Conservation (phyloP, 2,888 invertebrate genomes). For the Caenorhabditis becei region DNA sequence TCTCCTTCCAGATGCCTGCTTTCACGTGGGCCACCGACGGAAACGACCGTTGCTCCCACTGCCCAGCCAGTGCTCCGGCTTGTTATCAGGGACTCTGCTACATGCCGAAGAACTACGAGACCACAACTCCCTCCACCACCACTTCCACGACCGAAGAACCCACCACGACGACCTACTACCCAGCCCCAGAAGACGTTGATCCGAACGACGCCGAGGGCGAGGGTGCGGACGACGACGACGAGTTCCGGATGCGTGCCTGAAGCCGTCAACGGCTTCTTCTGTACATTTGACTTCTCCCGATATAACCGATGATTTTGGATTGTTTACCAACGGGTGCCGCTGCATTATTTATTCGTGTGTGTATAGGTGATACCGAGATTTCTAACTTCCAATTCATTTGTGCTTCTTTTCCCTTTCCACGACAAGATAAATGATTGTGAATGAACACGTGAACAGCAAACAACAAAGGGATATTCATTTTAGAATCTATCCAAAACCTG, state of each 20-base stretch:
- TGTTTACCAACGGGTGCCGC: slow-evolving; percentile 56
- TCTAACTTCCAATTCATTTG: slow-evolving; percentile 19
- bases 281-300: slow-evolving; percentile 36
- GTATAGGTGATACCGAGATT: slow-evolving; percentile 39
- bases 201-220: slow-evolving; percentile 42
- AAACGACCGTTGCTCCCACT: slow-evolving; percentile 76
- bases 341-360: slow-evolving; percentile 57
- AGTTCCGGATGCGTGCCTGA: slow-evolving; percentile 38
- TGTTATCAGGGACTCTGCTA: slow-evolving; percentile 81
- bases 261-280: slow-evolving; percentile 5
- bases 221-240: slow-evolving; percentile 32
- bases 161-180: slow-evolving; percentile 31
- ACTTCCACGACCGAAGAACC: slow-evolving; percentile 44
- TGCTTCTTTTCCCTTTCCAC: slow-evolving; percentile 6
- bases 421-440: slow-evolving; percentile 26
- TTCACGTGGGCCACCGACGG: slow-evolving; percentile 80
- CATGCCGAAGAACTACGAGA: slow-evolving; percentile 71
- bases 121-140: slow-evolving; percentile 41
- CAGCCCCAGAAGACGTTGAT: slow-evolving; percentile 37
- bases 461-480: not conserved
- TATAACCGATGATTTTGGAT: slow-evolving; percentile 57
- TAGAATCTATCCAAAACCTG: not conserved
- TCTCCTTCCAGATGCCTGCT: slow-evolving; percentile 80
- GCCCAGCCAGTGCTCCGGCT: slow-evolving; percentile 79
- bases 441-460: not conserved